Conservation (phyloP, 2,888 invertebrate genomes). For the Erynnis tages region DNA sequence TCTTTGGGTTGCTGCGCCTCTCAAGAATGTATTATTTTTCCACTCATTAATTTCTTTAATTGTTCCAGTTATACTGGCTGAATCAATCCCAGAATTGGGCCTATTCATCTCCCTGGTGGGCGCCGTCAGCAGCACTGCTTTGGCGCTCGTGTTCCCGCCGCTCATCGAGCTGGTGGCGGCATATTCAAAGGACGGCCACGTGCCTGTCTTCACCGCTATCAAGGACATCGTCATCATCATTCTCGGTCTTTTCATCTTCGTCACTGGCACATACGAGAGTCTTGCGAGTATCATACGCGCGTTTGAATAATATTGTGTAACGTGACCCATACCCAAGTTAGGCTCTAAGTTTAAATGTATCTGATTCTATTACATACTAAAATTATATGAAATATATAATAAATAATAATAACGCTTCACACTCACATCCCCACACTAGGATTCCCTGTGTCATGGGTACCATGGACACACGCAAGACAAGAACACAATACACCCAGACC, state of each 20-base stretch:
- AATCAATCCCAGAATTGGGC: slow-evolving; percentile 91
- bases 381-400: too few relatives aligned
- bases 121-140: slow-evolving; percentile 92
- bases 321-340: too few relatives aligned
- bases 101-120: slow-evolving; percentile 96
- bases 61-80: slow-evolving; percentile 89
- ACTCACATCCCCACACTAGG: too few relatives aligned
- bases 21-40: too few relatives aligned
- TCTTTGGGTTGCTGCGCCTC: too few relatives aligned
- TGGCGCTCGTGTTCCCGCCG: slow-evolving; percentile 94
- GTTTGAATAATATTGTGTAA: slow-evolving; percentile 53
- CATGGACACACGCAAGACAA: too few relatives aligned
- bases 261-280: slow-evolving; percentile 89
- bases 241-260: slow-evolving; percentile 86
- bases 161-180: slow-evolving; percentile 89
- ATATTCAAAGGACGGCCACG: slow-evolving; percentile 81
- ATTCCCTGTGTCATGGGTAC: too few relatives aligned
- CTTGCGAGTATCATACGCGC: slow-evolving; percentile 81
- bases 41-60: slow-evolving; percentile 23
- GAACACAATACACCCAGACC: too few relatives aligned
- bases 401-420: too few relatives aligned
- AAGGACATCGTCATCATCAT: slow-evolving; percentile 85
- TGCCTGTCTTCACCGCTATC: slow-evolving; percentile 61
- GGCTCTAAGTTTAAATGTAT: too few relatives aligned
- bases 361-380: too few relatives aligned